Base-by-base conservation (phyloP, 64 coral and sea anemone species). In the Pachyseris speciosa region DNA sequence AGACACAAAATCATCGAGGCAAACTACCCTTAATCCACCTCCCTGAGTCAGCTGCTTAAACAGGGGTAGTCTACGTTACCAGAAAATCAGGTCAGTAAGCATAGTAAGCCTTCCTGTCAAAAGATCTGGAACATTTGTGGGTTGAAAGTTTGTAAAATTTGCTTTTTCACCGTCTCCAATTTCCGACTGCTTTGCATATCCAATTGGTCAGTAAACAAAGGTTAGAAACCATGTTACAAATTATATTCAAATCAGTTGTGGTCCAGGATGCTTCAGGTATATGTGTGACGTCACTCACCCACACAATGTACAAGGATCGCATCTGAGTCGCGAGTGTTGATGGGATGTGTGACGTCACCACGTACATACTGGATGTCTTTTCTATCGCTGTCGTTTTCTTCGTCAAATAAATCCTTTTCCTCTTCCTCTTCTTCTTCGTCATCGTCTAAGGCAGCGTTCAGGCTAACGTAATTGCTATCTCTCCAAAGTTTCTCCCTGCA, bases 271-370 rank as follows among this genome's bases (percentile, higher is more conserved):
- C 13, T 13, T 47, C 44, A 47, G 4, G 16, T 57, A 57, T 20
- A 1, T 4, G 19, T 41, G 7, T 74, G 26, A 4, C 1, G 37
- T 9, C 39, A 79, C 91, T 57, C 58, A 96, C 95, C 95, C 11
- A 96, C 95, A 85, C 91, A 93, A 80, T 96, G 95, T 5, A 96
- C 91, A 9, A 96, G 85, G 58, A 96, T 90, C 37, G 90, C 86
- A 67, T 87, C 69, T 42, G 80, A 74, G 59, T 53, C 55, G 77
- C 55, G 47, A 22, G 78, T 93, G 48, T 96, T 78, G 47, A 89
- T 88, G 47, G 95, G 95, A 40, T 81, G 78, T 12, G 95, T 96
- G 53, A 96, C 95, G 71, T 96, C 95, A 73, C 95, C 95, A 2
- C 75, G 84, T 6, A 96, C 78, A 52, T 96, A 96, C 38, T 72